These are phyloP conservation scores for Calypte anna DNA, from an alignment of 2,113 vertebrate genomes.

Conservation along the genomic window DNA sequence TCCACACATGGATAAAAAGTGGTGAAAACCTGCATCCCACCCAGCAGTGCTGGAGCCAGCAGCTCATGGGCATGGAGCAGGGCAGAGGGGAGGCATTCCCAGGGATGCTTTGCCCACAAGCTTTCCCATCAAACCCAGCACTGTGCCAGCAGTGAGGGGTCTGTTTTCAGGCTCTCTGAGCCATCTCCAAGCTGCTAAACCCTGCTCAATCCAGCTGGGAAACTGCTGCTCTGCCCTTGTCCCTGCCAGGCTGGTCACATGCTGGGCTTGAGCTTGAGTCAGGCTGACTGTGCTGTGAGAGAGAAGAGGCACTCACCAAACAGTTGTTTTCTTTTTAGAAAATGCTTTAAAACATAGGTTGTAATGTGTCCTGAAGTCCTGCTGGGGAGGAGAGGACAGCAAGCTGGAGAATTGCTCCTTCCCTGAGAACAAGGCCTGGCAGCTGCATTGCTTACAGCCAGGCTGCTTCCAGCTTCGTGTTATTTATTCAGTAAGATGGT, in stretches of 20 bases:
- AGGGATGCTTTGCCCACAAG: background rate
- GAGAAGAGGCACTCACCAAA: fast-evolving
- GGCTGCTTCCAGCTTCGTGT: background rate
- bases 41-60: background rate
- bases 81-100: background rate
- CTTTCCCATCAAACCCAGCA: fast-evolving
- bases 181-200: background rate
- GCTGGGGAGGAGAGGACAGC: background rate
- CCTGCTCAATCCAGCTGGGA: background rate
- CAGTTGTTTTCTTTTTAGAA: background rate
- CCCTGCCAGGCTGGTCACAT: background rate
- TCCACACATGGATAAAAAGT: background rate
- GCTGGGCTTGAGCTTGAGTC: background rate
- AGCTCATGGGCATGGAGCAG: background rate
- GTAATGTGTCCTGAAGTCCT: background rate
- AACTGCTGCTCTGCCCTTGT: background rate
- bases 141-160: background rate
- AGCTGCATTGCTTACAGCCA: background rate
- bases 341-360: background rate
- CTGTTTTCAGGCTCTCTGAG: background rate
- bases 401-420: background rate
- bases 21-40: fast-evolving
- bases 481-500: background rate
- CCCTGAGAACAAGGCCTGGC: background rate
- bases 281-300: background rate